Percentiles rank a stretch among this genome's conserved stretches.
These are phyloP conservation scores for Chloroclysta siterata DNA, from an alignment of 2,888 invertebrate genomes.

Conservation along the genomic window DNA sequence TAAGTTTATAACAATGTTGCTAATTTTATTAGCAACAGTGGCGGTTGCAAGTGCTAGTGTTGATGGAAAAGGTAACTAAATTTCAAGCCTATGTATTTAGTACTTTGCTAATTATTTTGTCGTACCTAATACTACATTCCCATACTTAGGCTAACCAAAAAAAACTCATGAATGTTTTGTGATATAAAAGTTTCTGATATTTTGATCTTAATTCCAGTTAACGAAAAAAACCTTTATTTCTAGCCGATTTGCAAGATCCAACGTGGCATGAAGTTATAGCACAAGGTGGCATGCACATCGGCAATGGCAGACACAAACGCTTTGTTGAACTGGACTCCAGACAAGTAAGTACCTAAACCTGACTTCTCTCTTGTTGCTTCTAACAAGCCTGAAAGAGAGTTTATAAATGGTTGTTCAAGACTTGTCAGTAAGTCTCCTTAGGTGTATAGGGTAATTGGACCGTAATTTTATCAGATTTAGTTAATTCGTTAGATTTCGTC, in stretches of 20 bases:
- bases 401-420: too few relatives aligned
- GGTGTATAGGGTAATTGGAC: too few relatives aligned
- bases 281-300: conserved; percentile 63
- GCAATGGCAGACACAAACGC: conserved; percentile 66
- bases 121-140: too few relatives aligned
- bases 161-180: too few relatives aligned
- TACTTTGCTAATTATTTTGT: too few relatives aligned
- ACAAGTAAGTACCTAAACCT: conserved; percentile 53
- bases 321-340: conserved; percentile 66
- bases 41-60: conserved; percentile 41
- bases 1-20: conserved; percentile 48
- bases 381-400: too few relatives aligned
- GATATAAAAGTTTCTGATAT: too few relatives aligned
- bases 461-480: too few relatives aligned
- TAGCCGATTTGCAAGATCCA: conserved; percentile 57
- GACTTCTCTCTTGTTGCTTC: background rate
- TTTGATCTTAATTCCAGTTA: background rate
- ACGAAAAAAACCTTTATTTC: conserved; percentile 11
- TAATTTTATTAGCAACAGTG: conserved; percentile 48
- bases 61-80: conserved; percentile 32
- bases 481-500: too few relatives aligned
- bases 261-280: conserved; percentile 63
- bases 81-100: too few relatives aligned
- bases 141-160: too few relatives aligned
- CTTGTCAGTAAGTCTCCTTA: background rate